A percentile compares a stretch with the other conserved stretches of the same genome.
Evolutionary conservation across 1,140 invertebrate genomes (phyloP).

Genomic region (fruit fly (Drosophila melanogaster)): Release_6_plus_ISO1_MT NT_033777.3:6185001-6185500

Average conservation of each 20-base stretch:
- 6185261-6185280: slow-evolving; percentile 73
- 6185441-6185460: slow-evolving; percentile 45
- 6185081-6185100: slow-evolving; percentile 50
- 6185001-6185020: slow-evolving; percentile 33
- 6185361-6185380: slow-evolving; percentile 50
- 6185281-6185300: slow-evolving; percentile 58
- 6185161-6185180: slow-evolving; percentile 88
- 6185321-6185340: slow-evolving; percentile 70
- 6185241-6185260: slow-evolving; percentile 52
- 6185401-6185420: slow-evolving; percentile 68
- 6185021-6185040: slow-evolving; percentile 28
- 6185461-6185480: slow-evolving; percentile 51
- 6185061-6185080: slow-evolving; percentile 61
- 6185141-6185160: slow-evolving; percentile 87
- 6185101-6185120: slow-evolving; percentile 50
- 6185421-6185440: slow-evolving; percentile 31
- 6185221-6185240: slow-evolving; percentile 78
- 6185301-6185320: slow-evolving; percentile 33
- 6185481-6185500: slow-evolving; percentile 44
- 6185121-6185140: slow-evolving; percentile 84
- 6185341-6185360: slow-evolving; percentile 39
- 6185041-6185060: slow-evolving; percentile 25
- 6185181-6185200: slow-evolving; percentile 85
- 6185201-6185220: slow-evolving; percentile 84
- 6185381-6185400: slow-evolving; percentile 52